phyloP scores from a whole-genome alignment of 2,797 vertebrate genomes.

The Melanotaenia pygmaea region DNA sequence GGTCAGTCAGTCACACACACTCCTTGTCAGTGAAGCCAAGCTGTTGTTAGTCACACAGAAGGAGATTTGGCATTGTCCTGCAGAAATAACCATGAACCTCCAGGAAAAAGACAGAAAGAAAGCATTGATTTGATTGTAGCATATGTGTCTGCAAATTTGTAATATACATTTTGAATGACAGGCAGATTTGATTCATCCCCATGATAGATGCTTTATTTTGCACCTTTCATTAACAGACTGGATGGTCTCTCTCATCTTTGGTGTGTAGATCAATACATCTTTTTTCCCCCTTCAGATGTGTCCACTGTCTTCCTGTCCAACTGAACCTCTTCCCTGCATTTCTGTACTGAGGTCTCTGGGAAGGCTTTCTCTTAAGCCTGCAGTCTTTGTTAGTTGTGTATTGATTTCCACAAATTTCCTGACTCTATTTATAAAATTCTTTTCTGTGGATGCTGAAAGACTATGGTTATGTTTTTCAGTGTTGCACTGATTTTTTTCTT shows the following conservation, averaged over 20 bases:
- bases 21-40: not conserved
- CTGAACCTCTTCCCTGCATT: not conserved
- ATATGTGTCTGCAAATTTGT: not conserved
- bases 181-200: no score
- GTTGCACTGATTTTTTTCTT: no score
- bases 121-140: not conserved
- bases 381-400: not conserved
- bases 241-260: not conserved
- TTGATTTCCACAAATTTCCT: not conserved
- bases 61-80: not conserved
- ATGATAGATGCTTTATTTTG: not conserved
- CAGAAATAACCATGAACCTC: not conserved
- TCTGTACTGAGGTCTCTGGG: not conserved
- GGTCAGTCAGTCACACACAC: not conserved
- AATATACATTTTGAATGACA: not conserved
- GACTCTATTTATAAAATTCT: not conserved
- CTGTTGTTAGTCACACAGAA: not conserved
- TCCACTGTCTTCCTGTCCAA: not conserved
- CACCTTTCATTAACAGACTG: no score
- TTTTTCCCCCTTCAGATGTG: no score
- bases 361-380: not conserved
- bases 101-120: no score
- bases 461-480: no score
- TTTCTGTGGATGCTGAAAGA: no score
- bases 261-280: not conserved